Conservation (phyloP, 2,888 invertebrate genomes). For the Lottia scabra region DNA sequence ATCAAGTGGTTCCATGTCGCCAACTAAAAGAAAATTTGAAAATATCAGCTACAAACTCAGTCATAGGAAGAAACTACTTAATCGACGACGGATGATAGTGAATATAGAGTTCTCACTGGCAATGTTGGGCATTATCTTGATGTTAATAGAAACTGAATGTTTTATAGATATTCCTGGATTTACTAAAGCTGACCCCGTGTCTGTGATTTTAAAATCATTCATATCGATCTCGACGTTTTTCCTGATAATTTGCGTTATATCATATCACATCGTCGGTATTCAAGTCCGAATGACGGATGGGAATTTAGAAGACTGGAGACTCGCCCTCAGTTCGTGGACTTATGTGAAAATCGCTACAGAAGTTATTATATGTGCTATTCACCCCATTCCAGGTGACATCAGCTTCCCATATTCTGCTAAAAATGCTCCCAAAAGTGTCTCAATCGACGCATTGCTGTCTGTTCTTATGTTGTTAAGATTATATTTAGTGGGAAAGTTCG, state of each 20-base stretch:
- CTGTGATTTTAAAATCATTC: conserved; percentile 43
- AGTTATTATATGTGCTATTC: conserved; percentile 46
- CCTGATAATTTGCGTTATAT: conserved; percentile 37
- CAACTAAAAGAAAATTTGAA: conserved; percentile 35
- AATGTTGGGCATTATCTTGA: conserved; percentile 45
- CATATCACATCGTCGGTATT: conserved; percentile 47
- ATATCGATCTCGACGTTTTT: conserved; percentile 45
- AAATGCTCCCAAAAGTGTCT: conserved; percentile 35
- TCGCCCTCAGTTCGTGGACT: conserved; percentile 44
- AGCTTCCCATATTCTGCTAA: conserved; percentile 34
- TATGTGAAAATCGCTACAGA: conserved; percentile 41
- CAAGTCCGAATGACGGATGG: conserved; percentile 52
- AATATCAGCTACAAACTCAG: conserved; percentile 53
- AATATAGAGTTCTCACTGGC: conserved; percentile 46
- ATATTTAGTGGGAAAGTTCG: conserved; percentile 49
- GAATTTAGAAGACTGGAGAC: conserved; percentile 52
- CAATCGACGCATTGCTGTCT: conserved; percentile 50
- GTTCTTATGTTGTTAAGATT: conserved; percentile 52
- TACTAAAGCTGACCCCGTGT: conserved; percentile 35
- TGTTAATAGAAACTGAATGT: conserved; percentile 53
- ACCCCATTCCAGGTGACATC: conserved; percentile 50
- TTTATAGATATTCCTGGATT: conserved; percentile 36
- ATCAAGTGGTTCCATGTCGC: conserved; percentile 19
- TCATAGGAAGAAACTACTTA: conserved; percentile 43
- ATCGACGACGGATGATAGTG: conserved; percentile 42